Base-by-base conservation (phyloP, 1,140 invertebrate species). In the Trachymyrmex cornetzi region DNA sequence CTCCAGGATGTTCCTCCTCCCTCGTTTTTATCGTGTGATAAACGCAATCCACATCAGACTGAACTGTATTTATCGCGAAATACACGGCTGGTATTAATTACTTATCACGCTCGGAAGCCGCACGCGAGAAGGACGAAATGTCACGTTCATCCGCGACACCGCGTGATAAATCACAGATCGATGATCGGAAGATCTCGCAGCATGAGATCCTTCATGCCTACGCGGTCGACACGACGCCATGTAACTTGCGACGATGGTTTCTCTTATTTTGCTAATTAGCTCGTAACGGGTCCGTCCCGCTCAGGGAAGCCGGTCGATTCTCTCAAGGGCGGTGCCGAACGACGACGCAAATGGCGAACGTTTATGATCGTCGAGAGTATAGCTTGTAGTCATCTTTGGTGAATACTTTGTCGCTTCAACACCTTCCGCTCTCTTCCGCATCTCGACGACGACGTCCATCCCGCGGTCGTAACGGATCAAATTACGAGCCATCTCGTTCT, bases 231-330 rank as follows among this genome's bases (percentile, higher is more conserved):
- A 61, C 53, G 61, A 81, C 71, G 72, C 53, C 67, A 74, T 87
- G 82, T 87, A 89, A 86, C 89, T 89, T 87, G 80, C 69, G 66
- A 66, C 67, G 64, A 44, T 57, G 53, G 59, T 87, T 92, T 87
- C 85, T 92, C 88, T 92, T 92, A 91, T 92, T 92, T 92, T 91
- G 84, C 91, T 92, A 92, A 92, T 92, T 92, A 92, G 89, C 91
- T 91, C 91, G 90, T 92, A 92, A 92, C 91, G 91, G 77, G 89
- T 69, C 86, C 74, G 84, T 87, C 88, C 80, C 50, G 69, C 75
- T 87, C 79, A 71, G 61, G 63, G 85, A 24, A 84, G 80, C 61
- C 24, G 67, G 50, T 63, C 69, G 44, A 72, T 16, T 48, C 69
- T 69, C 64, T 86, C 75, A 84, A 69, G 85, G 86, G 84, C 88